These are phyloP conservation scores for Solenodon paradoxus DNA, from an alignment of 2,113 vertebrate species.

Conservation along the genomic window DNA sequence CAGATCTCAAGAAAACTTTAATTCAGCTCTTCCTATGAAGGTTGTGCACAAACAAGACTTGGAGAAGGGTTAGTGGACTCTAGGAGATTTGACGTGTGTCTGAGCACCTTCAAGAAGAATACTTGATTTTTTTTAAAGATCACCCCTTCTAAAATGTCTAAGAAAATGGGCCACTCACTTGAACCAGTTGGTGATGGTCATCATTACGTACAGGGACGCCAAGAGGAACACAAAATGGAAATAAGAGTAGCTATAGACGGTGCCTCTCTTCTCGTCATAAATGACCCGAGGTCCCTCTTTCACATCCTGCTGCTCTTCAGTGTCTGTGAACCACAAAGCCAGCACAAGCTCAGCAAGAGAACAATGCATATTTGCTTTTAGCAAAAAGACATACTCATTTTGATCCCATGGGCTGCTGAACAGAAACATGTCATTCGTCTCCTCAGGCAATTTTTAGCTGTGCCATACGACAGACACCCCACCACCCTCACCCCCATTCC, in stretches of 20 bases:
- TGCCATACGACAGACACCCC: background rate
- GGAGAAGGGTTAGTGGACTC: background rate
- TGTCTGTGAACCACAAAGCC: constrained; percentile 71
- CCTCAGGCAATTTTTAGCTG: background rate
- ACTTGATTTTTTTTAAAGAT: background rate
- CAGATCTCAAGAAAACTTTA: too few relatives aligned
- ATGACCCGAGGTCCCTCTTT: constrained; percentile 88
- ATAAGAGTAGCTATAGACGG: constrained; percentile 93
- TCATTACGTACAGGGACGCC: constrained; percentile 98
- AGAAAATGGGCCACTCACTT: constrained; percentile 86
- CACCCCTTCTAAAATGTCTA: background rate
- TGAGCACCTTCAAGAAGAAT: background rate
- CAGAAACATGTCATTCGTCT: background rate
- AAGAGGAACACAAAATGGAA: constrained; percentile 97
- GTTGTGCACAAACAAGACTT: background rate
- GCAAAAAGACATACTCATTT: background rate
- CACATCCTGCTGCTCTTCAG: constrained; percentile 80
- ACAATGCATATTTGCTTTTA: accelerated
- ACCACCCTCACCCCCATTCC: background rate
- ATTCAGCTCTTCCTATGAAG: background rate
- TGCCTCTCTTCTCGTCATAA: constrained; percentile 91
- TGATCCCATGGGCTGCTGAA: background rate
- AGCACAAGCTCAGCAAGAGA: background rate
- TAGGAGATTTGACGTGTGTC: background rate
- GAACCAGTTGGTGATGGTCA: constrained; percentile 99